Evolutionary conservation across 2,888 invertebrate species (phyloP).

Genomic region (Thereva nobilitata): DNA sequence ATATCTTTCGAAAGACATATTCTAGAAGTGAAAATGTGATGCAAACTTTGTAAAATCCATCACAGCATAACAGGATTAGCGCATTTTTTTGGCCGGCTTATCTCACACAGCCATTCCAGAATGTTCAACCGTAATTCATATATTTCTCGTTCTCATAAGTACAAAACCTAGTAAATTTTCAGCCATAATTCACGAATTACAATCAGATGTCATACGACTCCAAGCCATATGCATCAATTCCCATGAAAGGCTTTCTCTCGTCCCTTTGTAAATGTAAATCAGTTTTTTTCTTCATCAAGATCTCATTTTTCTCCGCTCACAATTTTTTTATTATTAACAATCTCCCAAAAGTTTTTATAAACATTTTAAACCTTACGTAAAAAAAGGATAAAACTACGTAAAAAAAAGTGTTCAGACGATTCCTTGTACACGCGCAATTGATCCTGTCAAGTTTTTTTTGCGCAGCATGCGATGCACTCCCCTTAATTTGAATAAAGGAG

Average conservation of each 20-base stretch:
- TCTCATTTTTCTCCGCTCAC: neutral
- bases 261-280: constrained; percentile 17
- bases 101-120: too few relatives aligned
- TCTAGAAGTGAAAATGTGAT: too few relatives aligned
- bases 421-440: constrained; percentile 38
- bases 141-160: too few relatives aligned
- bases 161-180: too few relatives aligned
- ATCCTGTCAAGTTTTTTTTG: constrained; percentile 35
- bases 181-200: too few relatives aligned
- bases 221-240: constrained; percentile 20
- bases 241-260: constrained; percentile 12
- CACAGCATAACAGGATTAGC: too few relatives aligned
- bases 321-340: neutral
- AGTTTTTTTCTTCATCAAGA: constrained; percentile 16
- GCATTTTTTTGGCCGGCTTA: too few relatives aligned
- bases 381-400: constrained; percentile 7
- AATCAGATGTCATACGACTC: too few relatives aligned
- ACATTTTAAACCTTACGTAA: constrained; percentile 7
- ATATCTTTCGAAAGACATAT: too few relatives aligned
- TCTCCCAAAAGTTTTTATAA: neutral
- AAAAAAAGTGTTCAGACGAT: constrained; percentile 25
- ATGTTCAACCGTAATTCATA: too few relatives aligned
- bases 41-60: too few relatives aligned
- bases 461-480: constrained; percentile 12
- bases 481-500: constrained; percentile 27